Base-by-base conservation (phyloP, 1,140 invertebrate species). In the Pseudomyrmex pallidus region DNA sequence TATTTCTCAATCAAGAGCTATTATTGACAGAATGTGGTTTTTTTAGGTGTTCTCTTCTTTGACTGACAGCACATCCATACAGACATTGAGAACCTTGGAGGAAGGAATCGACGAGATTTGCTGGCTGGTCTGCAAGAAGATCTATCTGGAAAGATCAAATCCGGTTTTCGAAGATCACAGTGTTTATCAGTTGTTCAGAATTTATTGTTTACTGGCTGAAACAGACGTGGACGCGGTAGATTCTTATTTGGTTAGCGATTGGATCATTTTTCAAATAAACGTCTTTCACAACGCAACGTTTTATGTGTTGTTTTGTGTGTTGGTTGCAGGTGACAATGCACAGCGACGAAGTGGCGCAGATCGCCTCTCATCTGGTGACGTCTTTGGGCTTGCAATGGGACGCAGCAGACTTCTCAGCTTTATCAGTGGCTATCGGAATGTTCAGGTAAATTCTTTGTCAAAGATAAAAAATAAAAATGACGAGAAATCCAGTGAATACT, bases 131-230 rank as follows among this genome's bases (percentile, higher is more conserved):
- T 97, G 97, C 90, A 95, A 95, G 46, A 96, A 96, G 90, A 95
- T 95, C 48, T 96, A 95, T 83, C 85, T 96, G 8, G 90, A 94
- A 2, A 92, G 96, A 78, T 95, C 96, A 57, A 94, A 95, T 85
- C 93, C 95, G 1, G 90, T 96, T 9, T 96, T 97, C 80, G 92
- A 94, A 20, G 96, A 97, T 84, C 94, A 95, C 35, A 96, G 96
- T 59, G 94, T 97, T 2, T 97, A 96, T 90, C 96, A 97, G 90
- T 93, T 98, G 64, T 98, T 97, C 92, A 94, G 97, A 85, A 96
- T 98, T 83, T 98, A 97, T 92, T 98, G 97, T 89, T 94, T 97
- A 3, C 93, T 98, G 1, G 96, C 95, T 1, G 97, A 98, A 90
- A 93, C 97, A 63, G 94, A 96, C 20, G 93, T 94, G 7, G 95